phyloP scores from a whole-genome alignment of 2,797 vertebrate species.

The Neosilurus hyrtlii region DNA sequence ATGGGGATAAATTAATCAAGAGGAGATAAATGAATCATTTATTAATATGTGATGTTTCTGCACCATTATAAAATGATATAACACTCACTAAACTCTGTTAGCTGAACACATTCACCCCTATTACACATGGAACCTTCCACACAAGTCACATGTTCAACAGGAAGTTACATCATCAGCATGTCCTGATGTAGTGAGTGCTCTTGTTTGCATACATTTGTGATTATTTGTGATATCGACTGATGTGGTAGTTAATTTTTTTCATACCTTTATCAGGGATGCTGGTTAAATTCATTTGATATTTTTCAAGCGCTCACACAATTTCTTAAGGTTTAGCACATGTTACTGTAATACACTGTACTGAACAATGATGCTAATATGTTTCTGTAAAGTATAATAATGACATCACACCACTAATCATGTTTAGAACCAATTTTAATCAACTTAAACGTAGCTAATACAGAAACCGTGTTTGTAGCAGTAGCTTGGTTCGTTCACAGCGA shows the following conservation, averaged over 20 bases:
- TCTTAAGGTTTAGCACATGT: background rate
- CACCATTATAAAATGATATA: background rate
- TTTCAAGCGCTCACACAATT: no score
- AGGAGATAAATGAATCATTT: no score
- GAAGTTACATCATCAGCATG: background rate
- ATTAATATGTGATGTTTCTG: background rate
- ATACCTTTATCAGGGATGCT: background rate
- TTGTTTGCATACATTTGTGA: background rate
- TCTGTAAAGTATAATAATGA: no score
- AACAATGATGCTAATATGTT: background rate
- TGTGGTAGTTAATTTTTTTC: background rate
- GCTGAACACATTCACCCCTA: background rate
- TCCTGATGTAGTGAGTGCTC: background rate
- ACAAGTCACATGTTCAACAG: background rate
- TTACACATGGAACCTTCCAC: background rate
- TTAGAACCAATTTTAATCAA: background rate
- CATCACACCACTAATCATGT: background rate
- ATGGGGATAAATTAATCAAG: no score
- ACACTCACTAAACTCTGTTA: background rate
- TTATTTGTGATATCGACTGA: no score
- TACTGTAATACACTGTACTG: no score
- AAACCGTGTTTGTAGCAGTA: background rate
- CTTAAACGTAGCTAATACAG: background rate
- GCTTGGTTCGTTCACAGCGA: background rate
- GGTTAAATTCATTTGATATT: background rate